Base-by-base conservation (phyloP, 2,888 invertebrate genomes). In the Tetragnatha montana region DNA sequence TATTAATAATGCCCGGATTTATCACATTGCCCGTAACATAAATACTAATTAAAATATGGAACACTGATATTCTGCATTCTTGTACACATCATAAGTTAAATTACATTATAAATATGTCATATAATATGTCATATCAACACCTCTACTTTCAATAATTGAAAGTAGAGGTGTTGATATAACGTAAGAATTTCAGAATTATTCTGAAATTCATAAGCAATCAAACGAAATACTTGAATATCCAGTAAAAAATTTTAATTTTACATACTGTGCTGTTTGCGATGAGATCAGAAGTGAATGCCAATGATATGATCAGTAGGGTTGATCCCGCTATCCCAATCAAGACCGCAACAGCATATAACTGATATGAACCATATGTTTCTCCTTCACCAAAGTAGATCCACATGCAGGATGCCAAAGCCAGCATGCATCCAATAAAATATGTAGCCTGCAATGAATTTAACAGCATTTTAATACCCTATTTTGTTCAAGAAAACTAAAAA, bases 121-220 rank as follows among this genome's bases (percentile, higher is more conserved):
- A n/a, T 8, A 17, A 7, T 68, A 6, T 6, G n/a, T n/a, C n/a
- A n/a, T n/a, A n/a, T n/a, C n/a, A n/a, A n/a, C n/a, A n/a, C n/a
- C 68, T 68, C 14, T 68, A 68, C n/a, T 68, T 68, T 17, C n/a
- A n/a, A n/a, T n/a, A n/a, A n/a, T n/a, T n/a, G n/a, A n/a, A n/a
- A n/a, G n/a, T n/a, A n/a, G n/a, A 68, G 8, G 68, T 68, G 68
- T 68, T 68, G 8, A 68, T 68, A n/a, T n/a, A n/a, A n/a, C 3
- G 71, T 14, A n/a, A n/a, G n/a, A n/a, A n/a, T n/a, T n/a, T n/a
- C n/a, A n/a, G n/a, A n/a, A n/a, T n/a, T n/a, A n/a, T n/a, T n/a
- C 95, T 93, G 98, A 98, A 89, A 98, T 98, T 69, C 97, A 96
- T 50, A 98, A 98, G 93, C 98, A 98, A 73, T 98, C 97, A 92